Conservation (phyloP, 92 coral and sea anemone species). For the Porites rus region DNA sequence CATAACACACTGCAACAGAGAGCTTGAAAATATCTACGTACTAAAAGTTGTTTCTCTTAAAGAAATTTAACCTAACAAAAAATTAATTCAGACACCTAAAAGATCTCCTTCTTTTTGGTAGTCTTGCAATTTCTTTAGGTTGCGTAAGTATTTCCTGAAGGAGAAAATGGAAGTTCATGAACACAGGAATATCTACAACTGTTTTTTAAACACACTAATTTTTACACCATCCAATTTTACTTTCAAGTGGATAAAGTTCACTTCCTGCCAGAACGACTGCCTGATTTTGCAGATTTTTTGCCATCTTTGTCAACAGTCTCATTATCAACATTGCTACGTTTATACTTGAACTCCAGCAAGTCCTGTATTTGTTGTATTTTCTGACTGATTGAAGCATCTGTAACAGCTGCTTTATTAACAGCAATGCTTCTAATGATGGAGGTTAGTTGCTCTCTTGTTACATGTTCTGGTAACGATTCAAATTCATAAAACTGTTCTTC, state of each 20-base stretch:
- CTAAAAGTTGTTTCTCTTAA: no score
- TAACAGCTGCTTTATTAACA: constrained; percentile 60
- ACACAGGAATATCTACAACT: no score
- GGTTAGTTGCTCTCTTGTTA: constrained; percentile 61
- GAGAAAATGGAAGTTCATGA: no score
- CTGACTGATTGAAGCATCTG: constrained; percentile 67
- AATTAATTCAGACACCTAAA: no score
- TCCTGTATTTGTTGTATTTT: constrained; percentile 78
- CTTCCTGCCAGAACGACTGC: constrained; percentile 31
- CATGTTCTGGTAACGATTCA: constrained; percentile 45
- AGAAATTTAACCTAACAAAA: no score
- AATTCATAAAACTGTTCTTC: constrained; percentile 67
- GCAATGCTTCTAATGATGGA: constrained; percentile 60
- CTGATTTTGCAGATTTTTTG: constrained; percentile 66
- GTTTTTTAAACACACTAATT: no score
- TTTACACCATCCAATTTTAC: no score
- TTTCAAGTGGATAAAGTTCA: not conserved
- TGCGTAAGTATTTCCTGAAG: no score
- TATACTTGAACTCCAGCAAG: constrained; percentile 73
- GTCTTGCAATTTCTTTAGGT: no score
- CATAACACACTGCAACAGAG: no score
- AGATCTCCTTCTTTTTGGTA: no score
- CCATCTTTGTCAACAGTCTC: constrained; percentile 44
- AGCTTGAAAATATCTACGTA: no score
- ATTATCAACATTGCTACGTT: constrained; percentile 50